Evolutionary conservation across 2,888 invertebrate species (phyloP), one percentile per base, ranked within the genome.

Genomic region (Chrysolina haemoptera): DNA sequence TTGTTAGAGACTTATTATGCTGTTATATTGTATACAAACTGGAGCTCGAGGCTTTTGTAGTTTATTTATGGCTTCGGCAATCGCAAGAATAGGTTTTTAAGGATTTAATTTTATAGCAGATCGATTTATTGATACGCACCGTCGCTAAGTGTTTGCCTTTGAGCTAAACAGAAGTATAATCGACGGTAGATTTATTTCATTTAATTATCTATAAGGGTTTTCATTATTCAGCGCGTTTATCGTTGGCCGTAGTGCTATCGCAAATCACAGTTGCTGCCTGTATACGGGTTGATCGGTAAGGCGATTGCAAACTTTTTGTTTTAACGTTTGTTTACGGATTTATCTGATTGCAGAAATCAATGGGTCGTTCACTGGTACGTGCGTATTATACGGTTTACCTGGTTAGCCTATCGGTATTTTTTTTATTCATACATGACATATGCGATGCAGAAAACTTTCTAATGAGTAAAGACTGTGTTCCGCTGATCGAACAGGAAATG

Each of bases 11-110:
- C 77, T 82, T 81, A 83, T 84, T 84, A 84, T 84, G 79, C 81
- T 81, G 81, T 82, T 83, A 82, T 75, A 82, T 79, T 82, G 81
- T 83, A 82, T 81, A 83, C 81, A 82, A 82, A 83, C 82, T 81
- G 71, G 77, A 78, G 74, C 79, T 78, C 77, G 67, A 75, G 77
- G 77, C 76, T 70, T 73, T 75, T 75, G 75, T 75, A 40, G 46
- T 73, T 67, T 82, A 80, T 82, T 80, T 80, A 80, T 78, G 79
- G 80, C 79, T 79, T 79, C 75, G 77, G 74, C 77, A 76, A 81
- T 78, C 78, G 77, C 74, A 78, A 76, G 74, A 78, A 78, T 79
- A 72, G 78, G 74, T 78, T 78, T 78, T 75, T 75, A 75, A 73
- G 73, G 75, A 75, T 75, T 75, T 75, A 70, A 73, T 75, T 68